These are phyloP conservation scores for Leucoraja ocellata DNA, from an alignment of 2,797 vertebrate species.

Conservation along the genomic window DNA sequence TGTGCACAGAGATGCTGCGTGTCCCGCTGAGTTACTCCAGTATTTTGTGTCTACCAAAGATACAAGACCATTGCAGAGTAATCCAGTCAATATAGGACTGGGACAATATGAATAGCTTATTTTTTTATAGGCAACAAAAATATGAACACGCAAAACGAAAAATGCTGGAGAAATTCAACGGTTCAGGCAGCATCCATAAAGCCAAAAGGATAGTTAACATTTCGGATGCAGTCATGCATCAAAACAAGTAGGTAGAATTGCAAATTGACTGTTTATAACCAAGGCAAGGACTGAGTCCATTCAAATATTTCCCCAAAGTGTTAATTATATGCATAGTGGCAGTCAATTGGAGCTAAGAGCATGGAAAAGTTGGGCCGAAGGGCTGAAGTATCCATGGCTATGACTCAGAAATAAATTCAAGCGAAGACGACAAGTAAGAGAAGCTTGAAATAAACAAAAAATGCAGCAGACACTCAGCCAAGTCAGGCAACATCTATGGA, in stretches of 20 bases:
- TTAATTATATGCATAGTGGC: neutral
- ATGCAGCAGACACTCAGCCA: too few relatives aligned
- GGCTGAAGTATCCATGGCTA: too few relatives aligned
- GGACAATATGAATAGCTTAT: too few relatives aligned
- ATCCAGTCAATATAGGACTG: neutral
- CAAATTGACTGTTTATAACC: neutral
- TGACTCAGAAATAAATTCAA: too few relatives aligned
- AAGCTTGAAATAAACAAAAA: too few relatives aligned
- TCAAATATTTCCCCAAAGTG: neutral
- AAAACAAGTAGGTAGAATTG: neutral
- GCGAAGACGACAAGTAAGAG: neutral
- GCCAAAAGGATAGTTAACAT: neutral
- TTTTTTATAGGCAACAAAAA: neutral
- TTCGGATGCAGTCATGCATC: too few relatives aligned
- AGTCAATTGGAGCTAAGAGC: neutral
- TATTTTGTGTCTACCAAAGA: neutral
- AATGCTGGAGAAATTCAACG: too few relatives aligned
- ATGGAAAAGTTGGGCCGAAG: neutral
- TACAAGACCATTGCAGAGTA: neutral
- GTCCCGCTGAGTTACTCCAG: too few relatives aligned
- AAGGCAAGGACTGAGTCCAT: neutral
- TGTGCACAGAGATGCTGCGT: slow-evolving; percentile 34
- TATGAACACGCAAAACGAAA: too few relatives aligned
- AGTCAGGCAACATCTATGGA: too few relatives aligned
- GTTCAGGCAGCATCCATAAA: too few relatives aligned